These are phyloP conservation scores for Oscheius sp. DNA, from an alignment of 2,888 invertebrate genomes.

Conservation along the genomic window DNA sequence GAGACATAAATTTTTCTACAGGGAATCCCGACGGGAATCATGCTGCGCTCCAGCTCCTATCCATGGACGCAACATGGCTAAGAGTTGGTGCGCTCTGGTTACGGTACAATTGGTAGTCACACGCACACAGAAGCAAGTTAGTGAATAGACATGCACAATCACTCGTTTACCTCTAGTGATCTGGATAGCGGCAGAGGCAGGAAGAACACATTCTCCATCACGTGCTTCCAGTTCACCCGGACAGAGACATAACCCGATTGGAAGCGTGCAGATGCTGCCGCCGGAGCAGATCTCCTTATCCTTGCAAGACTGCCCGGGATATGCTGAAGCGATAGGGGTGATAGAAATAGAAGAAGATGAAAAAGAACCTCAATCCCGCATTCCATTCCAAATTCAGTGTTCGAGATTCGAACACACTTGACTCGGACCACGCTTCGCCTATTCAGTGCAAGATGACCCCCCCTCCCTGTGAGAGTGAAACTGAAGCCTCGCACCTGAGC, in stretches of 20 bases:
- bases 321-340: constrained; percentile 40
- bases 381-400: not conserved
- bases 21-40: not conserved
- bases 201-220: constrained; percentile 67
- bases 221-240: constrained; percentile 68
- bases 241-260: constrained; percentile 69
- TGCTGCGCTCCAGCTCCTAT: no score
- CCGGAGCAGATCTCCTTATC: constrained; percentile 69
- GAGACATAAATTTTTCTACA: not conserved
- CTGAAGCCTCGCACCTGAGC: constrained; percentile 6
- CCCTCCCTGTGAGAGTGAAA: not conserved
- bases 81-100: not conserved
- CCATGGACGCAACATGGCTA: not conserved
- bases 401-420: not conserved
- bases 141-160: not conserved
- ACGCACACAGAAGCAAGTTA: not conserved
- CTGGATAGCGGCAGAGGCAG: constrained; percentile 52
- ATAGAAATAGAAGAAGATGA: no score
- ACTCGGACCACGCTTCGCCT: constrained; percentile 14
- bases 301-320: constrained; percentile 67
- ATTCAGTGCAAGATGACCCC: not conserved
- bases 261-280: constrained; percentile 68
- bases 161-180: constrained; percentile 46
- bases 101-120: not conserved
- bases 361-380: not conserved